Evolutionary conservation across 1,140 invertebrate species (phyloP), one percentile per base, ranked within the genome.

Genomic region (Carcinoscorpius rotundicauda): DNA sequence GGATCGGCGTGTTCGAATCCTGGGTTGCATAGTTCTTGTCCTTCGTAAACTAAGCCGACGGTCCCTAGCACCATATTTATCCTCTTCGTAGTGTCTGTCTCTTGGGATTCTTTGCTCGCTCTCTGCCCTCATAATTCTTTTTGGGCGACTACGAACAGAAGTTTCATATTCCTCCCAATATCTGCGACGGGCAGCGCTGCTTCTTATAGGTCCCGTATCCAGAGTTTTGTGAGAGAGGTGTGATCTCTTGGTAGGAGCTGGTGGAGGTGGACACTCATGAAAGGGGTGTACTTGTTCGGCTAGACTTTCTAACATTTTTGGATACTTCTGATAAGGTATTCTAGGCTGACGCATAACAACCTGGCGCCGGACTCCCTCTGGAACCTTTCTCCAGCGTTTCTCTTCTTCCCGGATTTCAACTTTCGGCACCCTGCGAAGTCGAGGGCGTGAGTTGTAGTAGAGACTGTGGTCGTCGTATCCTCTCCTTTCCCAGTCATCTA

Each of bases 271-370:
- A n/a, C 53, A 6, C 53, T 6, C 6, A n/a, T 55, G n/a, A 57
- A 72, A 73, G 4, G 68, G 59, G 61, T 75, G 72, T 49, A 75
- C 72, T 80, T 92, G 91, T 75, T 93, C 91, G 1, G 90, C 90
- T 3, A 94, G 80, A 72, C 88, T 92, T 75, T 93, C 91, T 61
- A 93, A 75, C 0, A 91, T 93, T 74, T 93, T 91, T n/a, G 90
- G 89, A 76, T 93, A 93, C 61, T 65, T 65, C 93, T 89, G 3
- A 89, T 92, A 63, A 93, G 90, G 53, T 6, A 1, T 49, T 51
- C 11, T 60, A 8, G 59, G 59, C 11, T 60, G 59, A 2, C 50
- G 6, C 6, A 11, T 60, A 9, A 52, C 52, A 75, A 76, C 6
- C 73, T 75, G 64, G 77, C 76, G 4, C 6, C 82, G 85, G 79